phyloP scores from a whole-genome alignment of 2,888 invertebrate genomes.

The Loripinus fragilis region DNA sequence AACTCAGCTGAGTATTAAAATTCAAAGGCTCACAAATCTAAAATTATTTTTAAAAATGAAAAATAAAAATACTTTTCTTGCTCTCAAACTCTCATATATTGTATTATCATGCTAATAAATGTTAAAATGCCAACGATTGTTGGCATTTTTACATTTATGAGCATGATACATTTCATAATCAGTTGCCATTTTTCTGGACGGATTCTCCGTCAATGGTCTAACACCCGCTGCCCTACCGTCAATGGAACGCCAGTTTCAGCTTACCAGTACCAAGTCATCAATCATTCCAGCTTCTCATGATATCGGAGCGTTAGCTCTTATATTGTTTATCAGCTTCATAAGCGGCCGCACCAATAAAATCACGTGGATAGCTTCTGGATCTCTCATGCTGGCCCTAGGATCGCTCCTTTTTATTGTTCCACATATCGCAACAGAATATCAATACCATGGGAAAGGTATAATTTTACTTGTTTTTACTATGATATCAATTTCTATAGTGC shows the following conservation, averaged over 20 bases:
- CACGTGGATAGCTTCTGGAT: constrained; percentile 63
- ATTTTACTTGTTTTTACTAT: too few relatives aligned
- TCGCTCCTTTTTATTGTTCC: constrained; percentile 70
- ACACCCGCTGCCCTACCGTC: constrained; percentile 66
- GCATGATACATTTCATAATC: too few relatives aligned
- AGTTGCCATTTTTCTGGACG: constrained; percentile 70
- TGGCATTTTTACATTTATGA: too few relatives aligned
- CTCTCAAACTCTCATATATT: too few relatives aligned
- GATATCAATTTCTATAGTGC: too few relatives aligned
- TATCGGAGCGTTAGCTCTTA: constrained; percentile 63
- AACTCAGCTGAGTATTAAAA: too few relatives aligned
- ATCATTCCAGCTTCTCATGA: constrained; percentile 62
- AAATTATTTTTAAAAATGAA: too few relatives aligned
- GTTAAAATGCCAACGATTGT: too few relatives aligned
- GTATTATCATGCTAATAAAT: too few relatives aligned
- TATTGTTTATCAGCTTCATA: constrained; percentile 67
- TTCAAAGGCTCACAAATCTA: too few relatives aligned
- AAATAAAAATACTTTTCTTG: too few relatives aligned
- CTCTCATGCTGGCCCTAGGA: constrained; percentile 67
- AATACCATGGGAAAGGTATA: constrained; percentile 48
- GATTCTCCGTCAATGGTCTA: constrained; percentile 71
- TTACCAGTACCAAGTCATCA: constrained; percentile 63
- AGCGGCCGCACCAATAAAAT: constrained; percentile 66
- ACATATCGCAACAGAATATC: constrained; percentile 59
- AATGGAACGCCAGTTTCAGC: constrained; percentile 67